Conservation (phyloP, 2,797 vertebrate species). For the Lutjanus argentimaculatus region DNA sequence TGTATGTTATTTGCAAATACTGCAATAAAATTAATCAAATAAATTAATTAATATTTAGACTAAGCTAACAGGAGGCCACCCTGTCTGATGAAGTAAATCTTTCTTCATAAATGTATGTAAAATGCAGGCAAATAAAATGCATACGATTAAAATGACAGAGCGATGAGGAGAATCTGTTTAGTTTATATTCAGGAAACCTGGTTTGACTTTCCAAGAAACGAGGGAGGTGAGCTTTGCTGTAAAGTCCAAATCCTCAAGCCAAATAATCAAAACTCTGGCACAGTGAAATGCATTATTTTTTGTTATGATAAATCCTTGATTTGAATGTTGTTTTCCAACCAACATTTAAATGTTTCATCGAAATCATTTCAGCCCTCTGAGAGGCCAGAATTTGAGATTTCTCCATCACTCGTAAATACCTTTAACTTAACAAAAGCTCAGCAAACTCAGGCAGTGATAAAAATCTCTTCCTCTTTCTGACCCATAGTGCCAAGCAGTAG, state of each 20-base stretch:
- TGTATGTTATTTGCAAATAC: background rate
- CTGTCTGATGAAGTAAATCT: background rate
- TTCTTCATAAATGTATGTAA: background rate
- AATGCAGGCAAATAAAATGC: slow-evolving; percentile 16
- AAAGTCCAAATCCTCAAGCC: slow-evolving; percentile 48
- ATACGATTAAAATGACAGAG: slow-evolving; percentile 17
- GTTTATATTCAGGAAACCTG: slow-evolving; percentile 21
- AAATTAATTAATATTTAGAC: slow-evolving; percentile 2
- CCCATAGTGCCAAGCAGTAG: slow-evolving; percentile 38
- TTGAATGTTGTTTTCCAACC: slow-evolving; percentile 36
- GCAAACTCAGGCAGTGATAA: slow-evolving; percentile 27
- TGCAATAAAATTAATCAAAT: background rate
- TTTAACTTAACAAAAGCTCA: slow-evolving; percentile 24
- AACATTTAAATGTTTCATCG: slow-evolving; percentile 27
- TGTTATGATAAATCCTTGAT: slow-evolving; percentile 46
- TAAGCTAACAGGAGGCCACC: background rate
- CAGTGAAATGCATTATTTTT: slow-evolving; percentile 9
- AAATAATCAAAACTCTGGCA: slow-evolving; percentile 66
- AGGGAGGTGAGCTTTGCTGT: slow-evolving; percentile 42
- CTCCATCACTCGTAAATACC: background rate
- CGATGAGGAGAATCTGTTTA: slow-evolving; percentile 19
- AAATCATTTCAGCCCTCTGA: slow-evolving; percentile 28
- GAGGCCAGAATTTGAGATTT: slow-evolving; percentile 22
- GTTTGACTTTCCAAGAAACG: slow-evolving; percentile 43
- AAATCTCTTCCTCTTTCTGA: slow-evolving; percentile 45